Evolutionary conservation across 2,888 invertebrate genomes (phyloP), one percentile per base, ranked within the genome.

Genomic region (Crematogaster levior): DNA sequence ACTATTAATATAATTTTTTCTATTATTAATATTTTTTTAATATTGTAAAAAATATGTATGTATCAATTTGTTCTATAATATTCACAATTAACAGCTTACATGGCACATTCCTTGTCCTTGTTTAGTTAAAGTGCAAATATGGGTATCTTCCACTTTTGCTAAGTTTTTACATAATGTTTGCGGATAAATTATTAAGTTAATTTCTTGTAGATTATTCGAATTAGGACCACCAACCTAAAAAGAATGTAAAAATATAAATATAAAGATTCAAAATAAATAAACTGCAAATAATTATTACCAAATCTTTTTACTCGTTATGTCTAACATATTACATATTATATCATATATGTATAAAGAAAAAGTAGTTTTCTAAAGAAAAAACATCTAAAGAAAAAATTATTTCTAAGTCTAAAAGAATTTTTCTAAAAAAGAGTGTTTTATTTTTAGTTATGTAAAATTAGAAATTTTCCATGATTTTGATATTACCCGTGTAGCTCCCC

Each of bases 71-170:
- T n/a, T n/a, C n/a, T n/a, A n/a, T n/a, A 65, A 24, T 18, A n/a
- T n/a, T n/a, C n/a, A n/a, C n/a, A 5, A 65, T 40, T 3, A 4
- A 15, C 3, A 27, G 92, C 92, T 92, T 60, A 93, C 93, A 75
- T 93, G 85, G 65, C 94, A 94, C 4, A 93, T 93, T 43, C 93
- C 94, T 89, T 94, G 90, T 30, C 93, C 93, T 34, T 1, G 7
- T 83, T 90, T 90, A 0, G 93, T 93, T 30, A 91, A 86, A 18
- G 93, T 93, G 66, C 94, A 94, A 43, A 93, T 91, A 30, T 93
- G 91, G 5, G 86, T 85, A 7, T 82, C 53, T 0, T 48, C 84
- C 6, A 93, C 70, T 27, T 73, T 81, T 0, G 40, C 1, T n/a
- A n/a, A n/a, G 12, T 5, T 3, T 34, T 82, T 83, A 79, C 93